Evolutionary conservation across 2,888 invertebrate genomes (phyloP), one percentile per base, ranked within the genome.

Genomic region (Nyleta sp.): DNA sequence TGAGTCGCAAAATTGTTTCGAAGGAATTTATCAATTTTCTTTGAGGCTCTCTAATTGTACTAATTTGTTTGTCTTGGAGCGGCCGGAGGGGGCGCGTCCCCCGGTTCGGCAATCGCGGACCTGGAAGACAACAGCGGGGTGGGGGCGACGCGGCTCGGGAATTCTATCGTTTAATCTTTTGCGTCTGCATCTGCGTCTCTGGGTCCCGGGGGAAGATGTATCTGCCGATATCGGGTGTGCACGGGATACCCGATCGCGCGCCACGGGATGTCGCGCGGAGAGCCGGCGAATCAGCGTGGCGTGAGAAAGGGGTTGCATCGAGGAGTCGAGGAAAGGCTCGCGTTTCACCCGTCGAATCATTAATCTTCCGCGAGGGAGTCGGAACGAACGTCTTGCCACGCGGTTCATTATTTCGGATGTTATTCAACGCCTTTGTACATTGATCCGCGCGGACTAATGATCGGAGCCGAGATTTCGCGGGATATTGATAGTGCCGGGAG

Each of bases 1-100:
- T 90, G 90, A 90, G 87, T 89, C 90, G 90, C 83, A 89, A 90
- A 90, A 90, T 90, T 89, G 90, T 90, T 89, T 86, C 87, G 84
- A 81, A 85, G 90, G 90, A 90, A 90, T 90, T 90, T 90, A 90
- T 90, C 90, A 90, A 90, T 90, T 90, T 90, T 90, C 90, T 90
- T 90, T 89, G 90, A 89, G 87, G 89, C 87, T 89, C 87, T 90
- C 88, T 90, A 90, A 90, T 90, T 90, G 90, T 88, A 90, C 90
- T 90, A 90, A 90, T 90, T 90, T 90, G 90, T 90, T 89, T 89
- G 87, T 86, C 86, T 85, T 84, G 82, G 60, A 3, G 59, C 78
- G 44, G 35, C 24, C 24, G 57, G 15, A 38, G 33, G 42, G 40
- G 55, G 62, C 38, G 24, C 48, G 60, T 53, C 44, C 33, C 59